Conservation (phyloP, 2,888 invertebrate species). For the Platycheirus rosarum region DNA sequence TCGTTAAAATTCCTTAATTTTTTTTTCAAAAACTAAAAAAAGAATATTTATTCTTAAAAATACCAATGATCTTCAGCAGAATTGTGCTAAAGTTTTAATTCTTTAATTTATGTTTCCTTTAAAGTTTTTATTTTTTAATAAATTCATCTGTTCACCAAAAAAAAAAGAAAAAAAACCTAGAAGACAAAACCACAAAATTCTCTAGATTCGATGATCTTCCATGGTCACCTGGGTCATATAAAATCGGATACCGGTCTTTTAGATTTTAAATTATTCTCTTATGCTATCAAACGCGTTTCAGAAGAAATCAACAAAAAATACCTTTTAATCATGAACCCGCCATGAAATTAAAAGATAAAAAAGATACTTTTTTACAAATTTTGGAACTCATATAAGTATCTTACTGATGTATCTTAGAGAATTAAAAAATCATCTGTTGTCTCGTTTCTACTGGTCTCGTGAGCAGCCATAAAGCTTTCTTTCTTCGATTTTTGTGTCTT, state of each 20-base stretch:
- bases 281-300: conserved; percentile 43
- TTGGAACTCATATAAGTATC: no score
- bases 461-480: conserved; percentile 13
- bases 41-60: neutral
- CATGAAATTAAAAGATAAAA: conserved; percentile 19
- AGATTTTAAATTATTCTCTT: conserved; percentile 17
- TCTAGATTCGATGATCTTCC: conserved; percentile 43
- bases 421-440: conserved; percentile 10
- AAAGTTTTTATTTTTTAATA: conserved; percentile 15
- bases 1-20: no score
- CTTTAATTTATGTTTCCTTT: neutral
- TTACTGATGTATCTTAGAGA: no score
- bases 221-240: conserved; percentile 49
- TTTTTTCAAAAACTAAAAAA: neutral
- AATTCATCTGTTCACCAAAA: neutral
- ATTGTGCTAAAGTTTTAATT: no score
- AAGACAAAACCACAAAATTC: conserved; percentile 4
- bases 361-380: conserved; percentile 32
- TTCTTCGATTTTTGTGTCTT: conserved; percentile 1
- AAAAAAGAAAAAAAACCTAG: neutral
- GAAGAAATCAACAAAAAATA: neutral
- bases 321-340: conserved; percentile 39
- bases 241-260: conserved; percentile 57
- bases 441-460: neutral
- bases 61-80: neutral